Percentiles rank a stretch among this genome's conserved stretches.
Conservation (phyloP, 2,113 vertebrate species). For the Canis aureus region DNA sequence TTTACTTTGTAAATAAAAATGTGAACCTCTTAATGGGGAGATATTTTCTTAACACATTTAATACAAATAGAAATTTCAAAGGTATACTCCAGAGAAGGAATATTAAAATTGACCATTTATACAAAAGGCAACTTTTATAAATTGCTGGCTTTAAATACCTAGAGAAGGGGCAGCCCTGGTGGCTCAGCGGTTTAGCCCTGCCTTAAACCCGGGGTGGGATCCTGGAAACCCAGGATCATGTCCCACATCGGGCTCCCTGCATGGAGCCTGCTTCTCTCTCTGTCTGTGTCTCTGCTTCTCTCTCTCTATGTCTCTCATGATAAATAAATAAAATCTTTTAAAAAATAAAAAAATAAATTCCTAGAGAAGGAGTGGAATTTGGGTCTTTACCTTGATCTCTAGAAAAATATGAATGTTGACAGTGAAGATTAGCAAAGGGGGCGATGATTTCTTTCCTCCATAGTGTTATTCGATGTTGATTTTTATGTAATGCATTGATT, state of each 20-base stretch:
- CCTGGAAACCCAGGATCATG: no score
- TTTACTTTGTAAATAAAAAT: not conserved
- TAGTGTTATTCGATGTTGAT: not conserved
- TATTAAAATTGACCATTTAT: not conserved
- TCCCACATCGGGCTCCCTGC: no score
- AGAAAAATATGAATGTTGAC: not conserved
- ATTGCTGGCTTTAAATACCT: not conserved
- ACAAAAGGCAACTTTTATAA: not conserved
- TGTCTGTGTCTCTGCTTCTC: no score
- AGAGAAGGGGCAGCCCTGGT: not conserved
- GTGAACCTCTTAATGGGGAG: not conserved
- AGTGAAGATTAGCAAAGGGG: not conserved
- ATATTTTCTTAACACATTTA: not conserved
- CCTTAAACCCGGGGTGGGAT: no score
- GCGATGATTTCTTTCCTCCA: not conserved
- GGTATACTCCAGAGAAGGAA: not conserved
- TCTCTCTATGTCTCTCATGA: no score
- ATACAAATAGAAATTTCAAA: not conserved
- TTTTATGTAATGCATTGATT: not conserved
- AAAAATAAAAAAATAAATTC: not conserved
- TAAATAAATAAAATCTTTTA: no score
- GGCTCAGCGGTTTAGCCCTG: no score
- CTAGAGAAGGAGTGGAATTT: not conserved
- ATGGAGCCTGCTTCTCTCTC: no score
- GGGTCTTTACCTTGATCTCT: not conserved